A percentile compares a stretch with the other conserved stretches of the same genome.
Evolutionary conservation across 35 echinoderm and acorn worm genomes (phyloP).

Genomic region (Holothuria glaberrima): DNA sequence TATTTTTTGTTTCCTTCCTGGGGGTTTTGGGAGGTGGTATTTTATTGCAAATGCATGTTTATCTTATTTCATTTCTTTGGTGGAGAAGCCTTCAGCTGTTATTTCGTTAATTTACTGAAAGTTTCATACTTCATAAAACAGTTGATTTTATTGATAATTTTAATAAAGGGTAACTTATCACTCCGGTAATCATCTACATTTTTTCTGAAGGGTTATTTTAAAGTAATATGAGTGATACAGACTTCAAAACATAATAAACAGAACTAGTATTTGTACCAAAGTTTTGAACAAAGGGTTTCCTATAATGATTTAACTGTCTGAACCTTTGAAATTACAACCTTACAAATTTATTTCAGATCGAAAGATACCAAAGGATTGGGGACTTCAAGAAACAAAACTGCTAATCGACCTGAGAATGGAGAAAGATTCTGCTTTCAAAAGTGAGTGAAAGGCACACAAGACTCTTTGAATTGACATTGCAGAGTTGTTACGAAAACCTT

Average conservation of each 20-base stretch:
- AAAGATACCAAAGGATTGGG: constrained; percentile 30
- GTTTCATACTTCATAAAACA: too few relatives aligned
- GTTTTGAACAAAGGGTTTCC: background rate
- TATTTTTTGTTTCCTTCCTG: too few relatives aligned
- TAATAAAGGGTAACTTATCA: too few relatives aligned
- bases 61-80: too few relatives aligned
- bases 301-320: background rate
- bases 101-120: too few relatives aligned
- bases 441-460: constrained; percentile 23
- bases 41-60: too few relatives aligned
- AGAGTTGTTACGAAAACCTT: background rate
- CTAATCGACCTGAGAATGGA: constrained; percentile 5
- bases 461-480: constrained; percentile 13
- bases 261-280: background rate
- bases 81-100: too few relatives aligned
- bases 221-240: background rate
- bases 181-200: too few relatives aligned
- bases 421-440: background rate
- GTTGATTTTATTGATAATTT: too few relatives aligned
- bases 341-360: constrained; percentile 16
- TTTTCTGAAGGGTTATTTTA: background rate
- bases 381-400: background rate
- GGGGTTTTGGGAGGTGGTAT: too few relatives aligned
- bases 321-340: too few relatives aligned
- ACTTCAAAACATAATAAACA: background rate